These are phyloP conservation scores for Hydropsyche betteni DNA, from an alignment of 2,888 invertebrate genomes.

Conservation along the genomic window DNA sequence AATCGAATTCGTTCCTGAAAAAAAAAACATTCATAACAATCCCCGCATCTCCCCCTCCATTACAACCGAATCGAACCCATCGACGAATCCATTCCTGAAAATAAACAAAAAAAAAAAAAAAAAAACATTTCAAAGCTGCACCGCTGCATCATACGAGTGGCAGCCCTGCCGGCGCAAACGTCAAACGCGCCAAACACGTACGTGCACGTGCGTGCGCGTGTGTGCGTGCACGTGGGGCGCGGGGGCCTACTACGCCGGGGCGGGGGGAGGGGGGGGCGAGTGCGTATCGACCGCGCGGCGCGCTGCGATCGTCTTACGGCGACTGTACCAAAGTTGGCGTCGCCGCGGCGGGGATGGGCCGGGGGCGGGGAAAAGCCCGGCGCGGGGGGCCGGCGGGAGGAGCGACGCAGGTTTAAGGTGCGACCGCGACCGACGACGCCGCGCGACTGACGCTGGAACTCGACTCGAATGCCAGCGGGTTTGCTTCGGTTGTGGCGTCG, in stretches of 20 bases:
- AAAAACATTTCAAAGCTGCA: neutral
- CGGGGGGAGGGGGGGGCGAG: constrained; percentile 3
- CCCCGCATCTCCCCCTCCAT: neutral
- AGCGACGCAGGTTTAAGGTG: constrained; percentile 54
- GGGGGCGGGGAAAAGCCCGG: neutral
- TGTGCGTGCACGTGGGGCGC: neutral
- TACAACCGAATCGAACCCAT: too few relatives aligned
- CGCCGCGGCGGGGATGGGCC: constrained; percentile 33
- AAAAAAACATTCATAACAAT: neutral
- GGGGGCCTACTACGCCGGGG: neutral
- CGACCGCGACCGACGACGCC: constrained; percentile 55
- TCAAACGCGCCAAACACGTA: neutral
- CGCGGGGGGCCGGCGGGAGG: constrained; percentile 47
- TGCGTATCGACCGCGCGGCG: constrained; percentile 25
- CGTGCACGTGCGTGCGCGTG: neutral
- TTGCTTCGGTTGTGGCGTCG: too few relatives aligned
- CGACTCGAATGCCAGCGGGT: too few relatives aligned
- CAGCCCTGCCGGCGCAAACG: neutral
- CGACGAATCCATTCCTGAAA: too few relatives aligned
- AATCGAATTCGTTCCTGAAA: too few relatives aligned
- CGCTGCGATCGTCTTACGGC: constrained; percentile 47
- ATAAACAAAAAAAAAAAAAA: neutral
- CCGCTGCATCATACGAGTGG: neutral
- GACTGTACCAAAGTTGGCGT: constrained; percentile 45
- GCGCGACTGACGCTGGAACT: constrained; percentile 35